Percentiles rank a stretch among this genome's conserved stretches.
These are phyloP conservation scores for Mormyrops boulengeri DNA, from an alignment of 2,797 vertebrate genomes.

Conservation along the genomic window DNA sequence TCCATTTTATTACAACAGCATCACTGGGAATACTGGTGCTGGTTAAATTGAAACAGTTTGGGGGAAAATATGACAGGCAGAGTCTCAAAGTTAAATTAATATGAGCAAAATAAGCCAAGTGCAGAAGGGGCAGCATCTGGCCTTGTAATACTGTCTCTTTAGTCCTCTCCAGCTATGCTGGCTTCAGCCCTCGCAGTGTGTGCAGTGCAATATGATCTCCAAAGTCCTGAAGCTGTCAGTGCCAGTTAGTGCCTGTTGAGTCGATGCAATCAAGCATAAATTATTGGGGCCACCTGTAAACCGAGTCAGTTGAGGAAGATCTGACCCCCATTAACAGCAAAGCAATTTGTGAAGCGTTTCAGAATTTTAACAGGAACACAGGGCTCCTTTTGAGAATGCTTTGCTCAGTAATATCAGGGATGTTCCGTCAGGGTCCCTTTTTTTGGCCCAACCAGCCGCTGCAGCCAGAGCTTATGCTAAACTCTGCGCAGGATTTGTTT, in stretches of 20 bases:
- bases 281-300: constrained; percentile 59
- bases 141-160: neutral
- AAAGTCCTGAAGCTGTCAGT: constrained; percentile 10
- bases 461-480: neutral
- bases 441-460: neutral
- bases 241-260: constrained; percentile 43
- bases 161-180: neutral
- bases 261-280: constrained; percentile 56
- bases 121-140: neutral
- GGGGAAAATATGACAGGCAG: constrained; percentile 21
- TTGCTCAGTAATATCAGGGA: constrained; percentile 18
- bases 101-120: constrained; percentile 29
- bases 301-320: constrained; percentile 28
- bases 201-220: neutral
- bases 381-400: neutral
- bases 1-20: neutral
- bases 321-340: constrained; percentile 41
- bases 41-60: constrained; percentile 13
- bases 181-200: neutral
- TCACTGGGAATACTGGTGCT: neutral
- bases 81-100: constrained; percentile 29
- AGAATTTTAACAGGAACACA: constrained; percentile 5
- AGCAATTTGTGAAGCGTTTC: neutral
- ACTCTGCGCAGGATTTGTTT: constrained; percentile 40
- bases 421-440: constrained; percentile 6